These are phyloP conservation scores for Apocrypta bakeri DNA, from an alignment of 1,140 invertebrate species.

Conservation along the genomic window DNA sequence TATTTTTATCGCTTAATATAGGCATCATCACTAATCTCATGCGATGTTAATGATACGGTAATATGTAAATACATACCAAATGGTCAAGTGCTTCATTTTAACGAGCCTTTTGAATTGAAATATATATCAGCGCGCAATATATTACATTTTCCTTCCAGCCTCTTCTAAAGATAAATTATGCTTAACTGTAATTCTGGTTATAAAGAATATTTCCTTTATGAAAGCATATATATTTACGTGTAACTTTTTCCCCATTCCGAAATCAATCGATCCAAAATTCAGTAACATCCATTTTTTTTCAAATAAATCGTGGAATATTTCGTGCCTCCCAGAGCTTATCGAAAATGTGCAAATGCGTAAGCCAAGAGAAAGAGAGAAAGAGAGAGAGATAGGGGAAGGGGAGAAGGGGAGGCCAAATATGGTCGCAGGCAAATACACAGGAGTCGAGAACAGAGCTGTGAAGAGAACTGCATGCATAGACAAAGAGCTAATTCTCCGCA, in stretches of 20 bases:
- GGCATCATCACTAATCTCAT: not conserved
- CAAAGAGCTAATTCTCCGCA: conserved; percentile 14
- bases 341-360: not conserved
- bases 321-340: too few relatives aligned
- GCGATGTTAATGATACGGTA: not conserved
- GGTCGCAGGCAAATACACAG: not conserved
- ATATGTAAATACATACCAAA: too few relatives aligned
- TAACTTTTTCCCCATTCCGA: too few relatives aligned
- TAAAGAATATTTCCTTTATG: too few relatives aligned
- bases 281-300: too few relatives aligned
- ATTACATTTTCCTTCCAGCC: not conserved
- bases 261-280: too few relatives aligned
- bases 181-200: too few relatives aligned
- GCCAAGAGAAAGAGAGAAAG: not conserved
- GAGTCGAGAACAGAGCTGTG: not conserved
- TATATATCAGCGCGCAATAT: not conserved
- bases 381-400: not conserved
- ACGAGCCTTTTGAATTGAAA: not conserved
- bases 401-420: not conserved
- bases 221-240: too few relatives aligned
- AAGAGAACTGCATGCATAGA: not conserved
- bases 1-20: not conserved
- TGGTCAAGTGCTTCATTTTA: not conserved
- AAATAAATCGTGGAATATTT: too few relatives aligned
- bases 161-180: not conserved